Percentiles rank a stretch among this genome's conserved stretches.
Conservation (phyloP, 2,797 vertebrate genomes). For the Phoeniculus purpureus region DNA sequence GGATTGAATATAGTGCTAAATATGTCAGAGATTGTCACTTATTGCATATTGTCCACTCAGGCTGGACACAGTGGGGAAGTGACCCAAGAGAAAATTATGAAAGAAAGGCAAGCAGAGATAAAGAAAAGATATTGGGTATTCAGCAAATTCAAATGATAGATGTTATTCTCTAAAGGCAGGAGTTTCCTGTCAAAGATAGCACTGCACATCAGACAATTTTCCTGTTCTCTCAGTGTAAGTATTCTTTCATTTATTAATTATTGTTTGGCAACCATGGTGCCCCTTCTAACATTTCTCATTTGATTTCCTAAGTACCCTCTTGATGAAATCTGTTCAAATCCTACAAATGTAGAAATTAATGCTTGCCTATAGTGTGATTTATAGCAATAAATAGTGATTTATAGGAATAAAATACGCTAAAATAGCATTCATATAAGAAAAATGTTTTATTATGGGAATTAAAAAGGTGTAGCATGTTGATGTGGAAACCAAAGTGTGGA, state of each 20-base stretch:
- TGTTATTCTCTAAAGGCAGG: background rate
- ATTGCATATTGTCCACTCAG: background rate
- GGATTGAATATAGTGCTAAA: background rate
- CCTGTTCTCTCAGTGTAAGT: background rate
- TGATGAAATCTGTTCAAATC: background rate
- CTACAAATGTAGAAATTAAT: background rate
- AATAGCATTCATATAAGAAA: background rate
- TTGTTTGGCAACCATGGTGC: background rate
- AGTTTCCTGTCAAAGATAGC: background rate
- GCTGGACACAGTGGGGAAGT: background rate
- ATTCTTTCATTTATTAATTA: background rate
- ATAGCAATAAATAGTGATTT: no score
- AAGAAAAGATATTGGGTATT: background rate
- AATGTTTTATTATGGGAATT: background rate
- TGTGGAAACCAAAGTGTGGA: background rate
- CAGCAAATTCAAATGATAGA: background rate
- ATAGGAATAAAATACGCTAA: background rate
- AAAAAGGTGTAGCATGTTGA: background rate
- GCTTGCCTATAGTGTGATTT: background rate
- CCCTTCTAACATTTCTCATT: background rate
- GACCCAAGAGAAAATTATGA: background rate
- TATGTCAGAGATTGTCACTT: background rate
- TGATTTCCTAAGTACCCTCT: background rate
- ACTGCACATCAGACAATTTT: background rate
- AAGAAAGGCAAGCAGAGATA: background rate